These are phyloP conservation scores for Bubo scandiacus DNA, from an alignment of 2,113 vertebrate species.

Conservation along the genomic window DNA sequence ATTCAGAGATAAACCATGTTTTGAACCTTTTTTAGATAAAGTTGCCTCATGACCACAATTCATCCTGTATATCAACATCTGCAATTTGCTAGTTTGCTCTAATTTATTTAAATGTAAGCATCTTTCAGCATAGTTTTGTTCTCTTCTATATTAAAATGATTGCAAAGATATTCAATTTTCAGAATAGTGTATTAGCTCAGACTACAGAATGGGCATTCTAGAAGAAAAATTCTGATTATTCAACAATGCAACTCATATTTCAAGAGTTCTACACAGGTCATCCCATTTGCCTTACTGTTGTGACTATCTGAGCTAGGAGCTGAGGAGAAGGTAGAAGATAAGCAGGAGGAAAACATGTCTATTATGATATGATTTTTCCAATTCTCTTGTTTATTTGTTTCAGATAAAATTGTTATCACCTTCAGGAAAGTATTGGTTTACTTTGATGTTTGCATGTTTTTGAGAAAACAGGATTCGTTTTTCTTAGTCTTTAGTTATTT, in stretches of 20 bases:
- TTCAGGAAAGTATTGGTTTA: background rate
- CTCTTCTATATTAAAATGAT: constrained; percentile 29
- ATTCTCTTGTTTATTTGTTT: background rate
- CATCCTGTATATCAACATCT: background rate
- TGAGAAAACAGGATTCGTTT: background rate
- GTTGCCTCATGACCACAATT: background rate
- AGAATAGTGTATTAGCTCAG: background rate
- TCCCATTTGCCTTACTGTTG: background rate
- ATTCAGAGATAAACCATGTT: background rate
- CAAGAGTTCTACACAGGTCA: background rate
- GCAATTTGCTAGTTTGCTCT: background rate
- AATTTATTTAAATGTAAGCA: background rate
- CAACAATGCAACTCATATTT: background rate
- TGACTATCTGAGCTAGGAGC: background rate
- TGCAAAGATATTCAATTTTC: constrained; percentile 34
- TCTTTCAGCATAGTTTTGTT: background rate
- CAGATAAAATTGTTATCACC: background rate
- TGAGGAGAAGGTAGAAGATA: background rate
- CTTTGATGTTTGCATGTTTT: background rate
- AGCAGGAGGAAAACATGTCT: background rate
- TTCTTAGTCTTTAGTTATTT: background rate
- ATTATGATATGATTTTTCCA: background rate
- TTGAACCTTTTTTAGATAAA: background rate
- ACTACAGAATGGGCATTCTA: background rate
- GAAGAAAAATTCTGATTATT: background rate